These are phyloP conservation scores for Polylopha cassiicola DNA, from an alignment of 2,888 invertebrate genomes.

Conservation along the genomic window DNA sequence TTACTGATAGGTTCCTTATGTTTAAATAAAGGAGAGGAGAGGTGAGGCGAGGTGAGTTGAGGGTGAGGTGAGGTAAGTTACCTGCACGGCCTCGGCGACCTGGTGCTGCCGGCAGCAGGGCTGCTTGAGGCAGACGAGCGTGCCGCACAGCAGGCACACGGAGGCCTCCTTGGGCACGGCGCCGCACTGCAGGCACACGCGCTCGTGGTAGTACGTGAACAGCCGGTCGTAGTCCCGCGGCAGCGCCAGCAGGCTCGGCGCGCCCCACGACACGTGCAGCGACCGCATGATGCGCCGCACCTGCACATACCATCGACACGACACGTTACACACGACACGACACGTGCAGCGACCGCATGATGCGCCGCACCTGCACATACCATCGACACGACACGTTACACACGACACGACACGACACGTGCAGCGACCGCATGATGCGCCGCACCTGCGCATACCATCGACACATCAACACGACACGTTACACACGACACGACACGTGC, in stretches of 20 bases:
- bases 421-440: too few relatives aligned
- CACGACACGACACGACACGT: too few relatives aligned
- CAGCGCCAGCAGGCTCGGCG: constrained; percentile 88
- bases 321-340: too few relatives aligned
- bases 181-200: constrained; percentile 91
- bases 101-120: constrained; percentile 90
- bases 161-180: constrained; percentile 91
- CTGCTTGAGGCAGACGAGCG: constrained; percentile 93
- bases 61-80: constrained; percentile 18
- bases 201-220: constrained; percentile 91
- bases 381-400: too few relatives aligned
- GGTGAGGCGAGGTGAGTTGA: too few relatives aligned
- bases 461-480: too few relatives aligned
- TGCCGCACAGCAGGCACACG: constrained; percentile 94
- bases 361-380: constrained; percentile 79
- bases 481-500: too few relatives aligned
- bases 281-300: constrained; percentile 82
- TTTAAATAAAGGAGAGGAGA: too few relatives aligned
- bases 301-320: too few relatives aligned
- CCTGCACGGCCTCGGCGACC: constrained; percentile 89
- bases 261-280: constrained; percentile 87
- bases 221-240: constrained; percentile 93
- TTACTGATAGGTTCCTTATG: too few relatives aligned
- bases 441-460: too few relatives aligned
- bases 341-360: too few relatives aligned